Evolutionary conservation across 2,797 vertebrate species (phyloP).

Genomic region (Pogonophryne albipinna): DNA sequence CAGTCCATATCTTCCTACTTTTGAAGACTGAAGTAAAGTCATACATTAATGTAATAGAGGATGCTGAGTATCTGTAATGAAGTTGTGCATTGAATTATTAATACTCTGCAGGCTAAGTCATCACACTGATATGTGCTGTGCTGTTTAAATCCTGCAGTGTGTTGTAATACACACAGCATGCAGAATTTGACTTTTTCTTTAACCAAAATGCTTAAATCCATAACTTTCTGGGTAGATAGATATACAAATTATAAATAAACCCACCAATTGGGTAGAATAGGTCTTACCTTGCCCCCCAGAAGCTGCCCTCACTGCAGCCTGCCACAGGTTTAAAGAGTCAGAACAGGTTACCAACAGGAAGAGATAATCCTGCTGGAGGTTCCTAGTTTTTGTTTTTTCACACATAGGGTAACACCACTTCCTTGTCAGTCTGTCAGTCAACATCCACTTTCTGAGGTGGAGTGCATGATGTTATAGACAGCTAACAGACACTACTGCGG

Average conservation of each 20-base stretch:
- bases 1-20: conserved; percentile 14
- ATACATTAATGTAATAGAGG: not conserved
- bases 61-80: conserved; percentile 20
- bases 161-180: not conserved
- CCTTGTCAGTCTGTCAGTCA: conserved; percentile 21
- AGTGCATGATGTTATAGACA: not conserved
- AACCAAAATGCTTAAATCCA: not conserved
- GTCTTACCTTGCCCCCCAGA: not conserved
- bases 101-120: not conserved
- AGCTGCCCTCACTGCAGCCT: not conserved
- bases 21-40: conserved; percentile 1
- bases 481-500: not conserved
- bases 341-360: conserved; percentile 20
- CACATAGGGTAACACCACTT: not conserved
- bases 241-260: conserved; percentile 14
- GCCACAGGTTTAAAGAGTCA: conserved; percentile 13
- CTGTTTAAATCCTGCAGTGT: conserved; percentile 9
- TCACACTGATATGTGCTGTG: conserved; percentile 9
- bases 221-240: not conserved
- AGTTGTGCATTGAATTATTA: not conserved
- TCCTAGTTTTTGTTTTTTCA: not conserved
- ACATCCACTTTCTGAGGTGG: not conserved
- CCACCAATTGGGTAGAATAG: not conserved
- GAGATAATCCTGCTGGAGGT: conserved; percentile 12
- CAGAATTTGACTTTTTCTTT: not conserved